Evolutionary conservation across 2,113 vertebrate genomes (phyloP).

Genomic region (Lycaon pictus): DNA sequence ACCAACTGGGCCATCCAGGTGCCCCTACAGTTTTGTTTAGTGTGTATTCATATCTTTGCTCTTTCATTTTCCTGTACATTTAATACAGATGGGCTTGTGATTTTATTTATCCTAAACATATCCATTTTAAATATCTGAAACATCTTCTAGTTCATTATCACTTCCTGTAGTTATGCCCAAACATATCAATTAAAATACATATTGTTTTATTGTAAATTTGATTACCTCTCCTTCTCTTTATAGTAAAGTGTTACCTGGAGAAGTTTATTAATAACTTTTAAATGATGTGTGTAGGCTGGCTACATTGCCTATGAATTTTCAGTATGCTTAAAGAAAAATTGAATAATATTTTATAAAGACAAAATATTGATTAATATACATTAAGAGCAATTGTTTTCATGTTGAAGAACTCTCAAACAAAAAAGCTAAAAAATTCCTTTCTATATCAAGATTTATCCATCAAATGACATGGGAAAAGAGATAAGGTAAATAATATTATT

Average conservation of each 20-base stretch:
- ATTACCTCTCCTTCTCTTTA: neutral
- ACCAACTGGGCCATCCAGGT: too few species aligned
- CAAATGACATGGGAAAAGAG: neutral
- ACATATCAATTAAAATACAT: neutral
- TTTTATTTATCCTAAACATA: neutral
- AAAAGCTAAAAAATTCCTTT: neutral
- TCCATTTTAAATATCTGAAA: neutral
- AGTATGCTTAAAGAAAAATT: neutral
- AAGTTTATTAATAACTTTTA: neutral
- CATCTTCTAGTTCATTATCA: neutral
- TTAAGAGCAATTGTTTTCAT: neutral
- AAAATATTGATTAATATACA: neutral
- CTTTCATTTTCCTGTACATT: neutral
- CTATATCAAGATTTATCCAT: neutral
- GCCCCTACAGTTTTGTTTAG: neutral
- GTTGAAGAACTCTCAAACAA: neutral
- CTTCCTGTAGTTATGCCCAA: neutral
- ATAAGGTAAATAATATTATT: neutral
- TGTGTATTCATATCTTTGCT: neutral
- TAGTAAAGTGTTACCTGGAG: neutral
- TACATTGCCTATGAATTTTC: neutral
- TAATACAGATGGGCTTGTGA: neutral
- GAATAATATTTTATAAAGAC: neutral
- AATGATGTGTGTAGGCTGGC: neutral
- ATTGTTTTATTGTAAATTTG: neutral